A percentile compares a stretch with the other conserved stretches of the same genome.
Conservation (phyloP, 2,113 vertebrate genomes). For the Condylura cristata region DNA sequence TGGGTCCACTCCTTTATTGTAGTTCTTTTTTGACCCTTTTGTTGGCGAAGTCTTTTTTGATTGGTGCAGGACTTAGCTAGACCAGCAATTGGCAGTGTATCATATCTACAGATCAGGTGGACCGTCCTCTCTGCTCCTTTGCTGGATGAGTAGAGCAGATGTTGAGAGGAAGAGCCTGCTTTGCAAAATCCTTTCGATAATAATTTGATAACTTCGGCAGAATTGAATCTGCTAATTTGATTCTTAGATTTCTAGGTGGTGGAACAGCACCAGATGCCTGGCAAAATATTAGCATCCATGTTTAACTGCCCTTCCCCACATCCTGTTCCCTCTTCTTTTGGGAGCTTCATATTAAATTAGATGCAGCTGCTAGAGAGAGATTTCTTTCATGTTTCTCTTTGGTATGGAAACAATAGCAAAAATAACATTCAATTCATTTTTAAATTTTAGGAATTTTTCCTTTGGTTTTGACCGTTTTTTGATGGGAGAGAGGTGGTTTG, state of each 20-base stretch:
- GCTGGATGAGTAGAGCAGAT: slow-evolving; percentile 71
- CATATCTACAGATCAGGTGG: slow-evolving; percentile 46
- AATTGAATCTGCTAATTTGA: slow-evolving; percentile 83
- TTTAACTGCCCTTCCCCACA: slow-evolving; percentile 80
- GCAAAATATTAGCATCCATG: slow-evolving; percentile 80
- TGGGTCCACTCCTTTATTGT: slow-evolving; percentile 48
- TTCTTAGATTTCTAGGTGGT: slow-evolving; percentile 81
- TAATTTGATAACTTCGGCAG: slow-evolving; percentile 84
- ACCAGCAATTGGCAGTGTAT: slow-evolving; percentile 42
- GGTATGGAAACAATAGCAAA: slow-evolving; percentile 68
- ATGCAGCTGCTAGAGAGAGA: slow-evolving; percentile 68
- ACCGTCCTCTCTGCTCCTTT: slow-evolving; percentile 49
- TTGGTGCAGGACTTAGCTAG: slow-evolving; percentile 13
- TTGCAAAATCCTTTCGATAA: slow-evolving; percentile 79
- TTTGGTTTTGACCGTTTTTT: slow-evolving; percentile 29
- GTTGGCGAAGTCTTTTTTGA: slow-evolving; percentile 50
- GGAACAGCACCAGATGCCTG: slow-evolving; percentile 78
- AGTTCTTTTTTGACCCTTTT: slow-evolving; percentile 48
- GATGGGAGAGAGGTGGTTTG: background rate
- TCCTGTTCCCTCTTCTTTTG: slow-evolving; percentile 74
- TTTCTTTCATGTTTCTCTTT: slow-evolving; percentile 75
- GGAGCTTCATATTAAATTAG: slow-evolving; percentile 81
- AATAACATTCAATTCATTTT: slow-evolving; percentile 55
- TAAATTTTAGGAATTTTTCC: slow-evolving; percentile 71
- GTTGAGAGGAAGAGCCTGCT: slow-evolving; percentile 74